Evolutionary conservation across 2,113 vertebrate species (phyloP), one percentile per base, ranked within the genome.

Genomic region (Trachemys scripta): DNA sequence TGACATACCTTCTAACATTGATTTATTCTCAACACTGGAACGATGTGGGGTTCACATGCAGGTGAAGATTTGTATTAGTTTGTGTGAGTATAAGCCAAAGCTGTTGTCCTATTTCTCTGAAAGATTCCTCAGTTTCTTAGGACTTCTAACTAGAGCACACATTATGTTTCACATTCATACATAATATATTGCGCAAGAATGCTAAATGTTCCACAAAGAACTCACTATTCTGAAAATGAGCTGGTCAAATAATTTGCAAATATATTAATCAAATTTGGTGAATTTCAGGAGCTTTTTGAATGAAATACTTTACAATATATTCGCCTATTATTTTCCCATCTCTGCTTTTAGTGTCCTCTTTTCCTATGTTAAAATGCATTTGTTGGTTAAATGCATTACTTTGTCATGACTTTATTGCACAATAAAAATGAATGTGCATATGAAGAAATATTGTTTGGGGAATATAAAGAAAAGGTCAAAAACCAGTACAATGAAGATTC

Each of bases 401-500:
- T 80, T 75, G 88, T 89, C 90, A 3, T 94, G 83, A 75, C 89
- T 87, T 72, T 35, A 1, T 65, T 5, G 1, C 53, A 78, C 90
- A 95, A 87, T 80, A 29, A 85, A 95, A 95, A 35, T 0, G 4
- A 94, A 93, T 35, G 85, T 27, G 35, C 82, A 38, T 84, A 80
- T 57, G 87, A 88, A 90, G 95, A 59, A 91, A 57, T 56, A 80
- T 79, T 50, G 90, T 53, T 53, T 25, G 75, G 92, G 29, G 82
- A 56, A 49, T 62, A 91, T 96, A 94, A 96, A 94, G 94, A 45
- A 90, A 96, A 97, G 94, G 96, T 95, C 96, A 95, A 6, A 85
- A 49, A 4, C 82, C 25, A n/a, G 54, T 38, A 78, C 59, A 80
- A 72, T 10, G 65, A n/a, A 6, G 69, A 79, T 94, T 85, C 78